Evolutionary conservation across 2,113 vertebrate species (phyloP), one percentile per base, ranked within the genome.

Genomic region (Leiothrix lutea): DNA sequence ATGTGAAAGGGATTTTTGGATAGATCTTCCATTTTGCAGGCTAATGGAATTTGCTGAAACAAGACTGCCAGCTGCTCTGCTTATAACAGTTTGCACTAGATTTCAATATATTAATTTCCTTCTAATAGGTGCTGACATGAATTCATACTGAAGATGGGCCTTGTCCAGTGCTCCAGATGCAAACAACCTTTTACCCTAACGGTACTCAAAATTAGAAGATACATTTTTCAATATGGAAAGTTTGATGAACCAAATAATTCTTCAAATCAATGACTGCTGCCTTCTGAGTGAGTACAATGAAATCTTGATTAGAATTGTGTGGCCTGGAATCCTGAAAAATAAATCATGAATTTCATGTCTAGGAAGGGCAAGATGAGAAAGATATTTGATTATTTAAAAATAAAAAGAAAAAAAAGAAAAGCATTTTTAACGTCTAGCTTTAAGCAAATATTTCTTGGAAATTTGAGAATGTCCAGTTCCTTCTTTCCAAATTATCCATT

Each of bases 41-140:
- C 75, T 80, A 94, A 86, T 72, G 94, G 95, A 93, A 97, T 96
- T 94, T 94, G 86, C 71, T 90, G 89, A 75, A 95, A 89, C 42
- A 95, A 90, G 86, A 85, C 40, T 15, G 11, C 60, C 77, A 94
- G 84, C 74, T 92, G 89, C 60, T 94, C 58, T 48, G 40, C 62
- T 96, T 78, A 19, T 51, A 90, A 73, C 26, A 65, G 48, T 86
- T 61, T 80, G 57, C 81, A 88, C 54, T 69, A 29, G 40, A 58
- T 82, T 92, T 81, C 64, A 82, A 42, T 58, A 82, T 36, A 70
- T 83, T 83, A 0, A 35, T 80, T 90, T 92, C 74, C 45, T 75
- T 94, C 80, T 91, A 69, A 69, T 42, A 88, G 60, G 57, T 71
- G 54, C 58, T 0, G 0, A 88, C 56, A 81, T 2, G 8, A 50